A percentile compares a stretch with the other conserved stretches of the same genome.
Evolutionary conservation across 2,113 vertebrate genomes (phyloP).

Genomic region (Pachypanchax playfairii): DNA sequence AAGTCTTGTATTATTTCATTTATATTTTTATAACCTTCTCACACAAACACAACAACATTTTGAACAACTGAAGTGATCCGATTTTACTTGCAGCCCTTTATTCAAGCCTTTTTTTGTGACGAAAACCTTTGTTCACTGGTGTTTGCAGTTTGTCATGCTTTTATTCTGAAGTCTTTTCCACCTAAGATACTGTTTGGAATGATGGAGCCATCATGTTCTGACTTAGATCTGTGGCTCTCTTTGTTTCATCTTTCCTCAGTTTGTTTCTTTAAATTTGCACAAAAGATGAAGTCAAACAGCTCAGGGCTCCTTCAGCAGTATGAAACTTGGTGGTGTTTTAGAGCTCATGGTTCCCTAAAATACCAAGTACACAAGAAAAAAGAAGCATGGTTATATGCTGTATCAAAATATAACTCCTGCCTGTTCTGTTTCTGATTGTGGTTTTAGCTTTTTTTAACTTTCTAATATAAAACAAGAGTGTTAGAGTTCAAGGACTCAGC

Average conservation of each 20-base stretch:
- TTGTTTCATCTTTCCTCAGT: neutral
- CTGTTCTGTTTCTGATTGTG: slow-evolving; percentile 2
- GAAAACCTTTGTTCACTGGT: neutral
- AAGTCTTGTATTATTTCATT: too few species aligned
- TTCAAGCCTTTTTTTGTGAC: too few species aligned
- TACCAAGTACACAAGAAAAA: neutral
- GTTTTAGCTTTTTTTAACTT: neutral
- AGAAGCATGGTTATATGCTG: slow-evolving; percentile 15
- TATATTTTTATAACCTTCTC: too few species aligned
- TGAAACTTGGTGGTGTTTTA: neutral
- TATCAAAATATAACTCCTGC: slow-evolving; percentile 2
- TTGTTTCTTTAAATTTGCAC: neutral
- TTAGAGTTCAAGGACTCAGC: neutral
- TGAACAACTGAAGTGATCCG: neutral
- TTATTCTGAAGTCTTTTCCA: neutral
- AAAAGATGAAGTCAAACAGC: neutral
- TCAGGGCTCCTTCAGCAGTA: neutral
- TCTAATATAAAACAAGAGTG: neutral
- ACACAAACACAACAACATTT: too few species aligned
- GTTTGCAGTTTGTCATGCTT: neutral
- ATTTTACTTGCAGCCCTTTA: neutral
- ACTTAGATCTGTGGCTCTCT: neutral
- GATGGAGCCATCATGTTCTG: neutral
- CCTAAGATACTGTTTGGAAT: fast-evolving
- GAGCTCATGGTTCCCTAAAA: neutral